A percentile compares a stretch with the other conserved stretches of the same genome.
Conservation (phyloP, 2,797 vertebrate species). For the Sorex maritimensis region DNA sequence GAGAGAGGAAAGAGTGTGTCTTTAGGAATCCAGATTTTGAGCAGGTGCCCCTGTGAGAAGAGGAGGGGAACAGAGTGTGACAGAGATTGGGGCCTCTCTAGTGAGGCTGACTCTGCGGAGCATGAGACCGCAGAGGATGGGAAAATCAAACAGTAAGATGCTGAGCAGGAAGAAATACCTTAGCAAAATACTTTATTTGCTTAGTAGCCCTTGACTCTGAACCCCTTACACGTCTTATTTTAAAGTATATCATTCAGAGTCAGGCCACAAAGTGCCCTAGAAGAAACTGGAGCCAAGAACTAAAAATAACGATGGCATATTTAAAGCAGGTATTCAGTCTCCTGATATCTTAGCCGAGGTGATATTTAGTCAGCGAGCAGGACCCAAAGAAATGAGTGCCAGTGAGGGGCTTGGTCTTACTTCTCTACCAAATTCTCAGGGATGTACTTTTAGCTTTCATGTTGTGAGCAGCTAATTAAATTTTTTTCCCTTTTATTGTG, state of each 20-base stretch:
- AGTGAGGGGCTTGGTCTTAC: constrained; percentile 14
- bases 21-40: constrained; percentile 14
- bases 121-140: constrained; percentile 36
- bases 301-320: constrained; percentile 68
- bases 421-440: constrained; percentile 24
- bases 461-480: constrained; percentile 2
- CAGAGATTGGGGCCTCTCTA: background rate
- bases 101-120: constrained; percentile 38
- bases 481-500: background rate
- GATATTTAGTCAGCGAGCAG: background rate
- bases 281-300: constrained; percentile 53
- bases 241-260: constrained; percentile 59
- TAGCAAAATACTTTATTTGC: constrained; percentile 74
- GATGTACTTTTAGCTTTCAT: background rate
- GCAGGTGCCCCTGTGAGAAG: background rate
- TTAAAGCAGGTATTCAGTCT: constrained; percentile 62
- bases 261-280: constrained; percentile 40
- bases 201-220: constrained; percentile 70
- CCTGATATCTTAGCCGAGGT: constrained; percentile 37
- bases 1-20: background rate
- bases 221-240: constrained; percentile 59
- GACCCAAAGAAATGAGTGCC: constrained; percentile 1
- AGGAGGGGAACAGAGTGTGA: background rate
- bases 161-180: constrained; percentile 60
- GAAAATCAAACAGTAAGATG: constrained; percentile 76